Base-by-base conservation (phyloP, 2,113 vertebrate genomes). In the Rutilus rutilus region DNA sequence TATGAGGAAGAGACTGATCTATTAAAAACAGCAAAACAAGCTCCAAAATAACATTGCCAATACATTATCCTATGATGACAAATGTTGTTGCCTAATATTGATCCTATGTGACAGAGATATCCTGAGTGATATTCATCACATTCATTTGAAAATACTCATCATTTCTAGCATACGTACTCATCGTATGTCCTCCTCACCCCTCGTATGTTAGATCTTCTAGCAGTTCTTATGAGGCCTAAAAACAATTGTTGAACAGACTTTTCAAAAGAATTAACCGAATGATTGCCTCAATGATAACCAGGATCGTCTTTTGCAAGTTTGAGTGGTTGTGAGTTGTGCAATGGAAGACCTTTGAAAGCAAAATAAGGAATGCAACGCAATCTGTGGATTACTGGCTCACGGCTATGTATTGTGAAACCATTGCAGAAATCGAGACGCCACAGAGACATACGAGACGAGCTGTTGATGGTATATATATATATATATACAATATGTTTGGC, bases 341-440 rank as follows among this genome's bases (percentile, higher is more conserved):
- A 86, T 52, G 57, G 52, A 67, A 30, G 60, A 52, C n/a, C 15
- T 27, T 21, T 82, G 59, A 25, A 80, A 39, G 78, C 8, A 77
- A 60, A 80, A 71, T 62, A 73, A 73, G 14, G 78, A 62, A 83
- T 78, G 11, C 73, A n/a, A 9, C 57, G 45, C 65, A 71, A 80
- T 67, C 52, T 78, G 57, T 64, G 57, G 74, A 76, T 88, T 54
- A 83, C 23, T 86, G 30, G 54, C 54, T 69, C 50, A 25, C 42
- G 50, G 64, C 78, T 78, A 23, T n/a, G 39, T 1, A 50, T 85
- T 88, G 60, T 86, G 87, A 88, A 88, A 86, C 27, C 39, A 54
- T 52, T 36, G 52, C 75, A 65, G 57, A 15, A 86, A 86, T 81
- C 25, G 50, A 50, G 3, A 74, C 8, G 10, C 19, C 45, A 57